Evolutionary conservation across 2,113 vertebrate species (phyloP), one percentile per base, ranked within the genome.

Genomic region (Deroptyus accipitrinus): DNA sequence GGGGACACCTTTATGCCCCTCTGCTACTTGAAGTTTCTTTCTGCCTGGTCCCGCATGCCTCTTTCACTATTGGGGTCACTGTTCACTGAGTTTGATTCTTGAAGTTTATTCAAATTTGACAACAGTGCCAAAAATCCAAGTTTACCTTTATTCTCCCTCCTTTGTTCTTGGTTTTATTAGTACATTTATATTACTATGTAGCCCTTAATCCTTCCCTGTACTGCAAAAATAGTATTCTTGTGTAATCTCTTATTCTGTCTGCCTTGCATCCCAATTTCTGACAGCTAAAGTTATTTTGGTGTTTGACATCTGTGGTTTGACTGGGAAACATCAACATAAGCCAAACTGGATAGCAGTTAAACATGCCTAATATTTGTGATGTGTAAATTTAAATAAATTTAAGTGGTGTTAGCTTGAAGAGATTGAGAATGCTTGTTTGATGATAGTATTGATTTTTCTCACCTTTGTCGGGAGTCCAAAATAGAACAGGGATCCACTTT

Each of bases 21-120:
- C 77, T 96, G 93, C 96, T 97, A 94, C 94, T 97, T 95, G 84
- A 83, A 96, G 92, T 92, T 98, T 97, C 96, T 97, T 94, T 96
- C 86, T 97, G 92, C 85, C 82, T 97, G 94, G 78, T 97, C 86
- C 89, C 91, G 93, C 75, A 46, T 88, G 93, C 87, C 63, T 95
- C 76, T 91, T 97, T 96, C 86, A 89, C 96, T 97, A 82, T 74
- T 95, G 93, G 72, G 84, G 76, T 98, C 95, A 95, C 78, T 96
- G 73, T 88, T 84, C 88, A 89, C 94, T 97, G 95, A 83, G 92
- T 95, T 94, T 94, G 86, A 96, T 96, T 94, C 91, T 96, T 77
- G 95, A 97, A 95, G 49, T 96, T 95, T 96, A 95, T 97, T 86
- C 90, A 97, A 89, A 97, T 96, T 93, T 96, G 97, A 94, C 59